Evolutionary conservation across 2,797 vertebrate species (phyloP), one percentile per base, ranked within the genome.

Genomic region (Enteromius anoplus): DNA sequence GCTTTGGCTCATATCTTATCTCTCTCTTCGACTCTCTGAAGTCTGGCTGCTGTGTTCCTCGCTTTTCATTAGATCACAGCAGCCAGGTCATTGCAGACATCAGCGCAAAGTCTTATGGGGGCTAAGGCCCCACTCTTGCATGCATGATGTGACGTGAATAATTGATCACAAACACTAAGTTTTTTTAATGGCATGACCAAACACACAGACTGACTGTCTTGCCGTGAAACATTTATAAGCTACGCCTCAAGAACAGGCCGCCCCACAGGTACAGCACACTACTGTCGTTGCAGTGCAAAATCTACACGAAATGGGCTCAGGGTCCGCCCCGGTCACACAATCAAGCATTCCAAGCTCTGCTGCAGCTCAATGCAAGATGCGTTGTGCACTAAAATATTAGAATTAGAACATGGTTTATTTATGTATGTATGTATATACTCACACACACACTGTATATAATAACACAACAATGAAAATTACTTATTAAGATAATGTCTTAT

Each of bases 191-290:
- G 65, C 58, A n/a, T 77, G 68, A 80, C 65, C 66, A 45, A 66
- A 58, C 66, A 66, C 78, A 40, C 29, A 45, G 75, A 79, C 64
- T 66, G 81, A 66, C 68, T 83, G 86, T 69, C 78, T 73, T 58
- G 45, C 8, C 26, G 76, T 89, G 53, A 87, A 89, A 85, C 84
- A 86, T 88, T 89, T 64, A 88, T 89, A 80, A 87, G 85, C 76
- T 19, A 23, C 73, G 42, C 12, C 47, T 47, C 58, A 37, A 71
- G 77, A 78, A 81, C 29, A 49, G 69, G 69, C 14, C 49, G 5
- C 49, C 75, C 47, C 14, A 53, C 26, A 15, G 47, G 47, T 64
- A 64, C 29, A 37, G 49, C 64, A 66, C 69, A 23, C 65, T 32
- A 8, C 64, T 17, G 11, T 37, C 62, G 45, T 26, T 8, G 60